Base-by-base conservation (phyloP, 2,888 invertebrate species). In the Stenolophus ochropezus region DNA sequence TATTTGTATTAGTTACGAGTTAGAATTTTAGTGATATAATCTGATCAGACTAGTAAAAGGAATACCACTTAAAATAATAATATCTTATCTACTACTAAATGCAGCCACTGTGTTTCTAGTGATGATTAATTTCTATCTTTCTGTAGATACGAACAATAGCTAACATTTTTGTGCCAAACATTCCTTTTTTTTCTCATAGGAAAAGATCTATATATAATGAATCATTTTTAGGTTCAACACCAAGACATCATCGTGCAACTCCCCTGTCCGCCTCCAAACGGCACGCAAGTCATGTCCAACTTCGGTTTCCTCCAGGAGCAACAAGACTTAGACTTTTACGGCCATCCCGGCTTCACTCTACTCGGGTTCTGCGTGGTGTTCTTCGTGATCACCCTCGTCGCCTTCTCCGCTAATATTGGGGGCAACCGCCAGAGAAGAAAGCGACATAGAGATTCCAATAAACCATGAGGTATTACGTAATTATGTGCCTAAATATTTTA, bases 241-340 rank as follows among this genome's bases (percentile, higher is more conserved):
- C 95, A 95, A 89, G 96, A 96, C 86, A 96, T 96, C 83, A 97
- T 97, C 86, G 94, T 96, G 25, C 95, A 96, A 87, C 93, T 94
- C 51, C 93, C 95, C 14, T 96, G 96, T 87, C 95, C 95, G 2
- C 93, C 94, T 2, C 95, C 95, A 0, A 95, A 96, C 87, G 96
- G 96, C 49, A 93, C 94, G 0, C 93, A 93, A 89, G 92, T 93
- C 69, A 90, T 94, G 81, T 90, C 91, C 78, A 91, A 91, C 85
- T 91, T 88, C 84, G 89, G 88, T 3, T 90, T 90, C 84, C 86
- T 92, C 81, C 87, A 91, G 75, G 87, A 91, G 14, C 90, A 91
- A 83, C 89, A 91, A 85, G 90, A 92, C 83, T 90, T 91, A 80
- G 88, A 91, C 49, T 90, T 91, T 85, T 90, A 91, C 79, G 88